Evolutionary conservation across 2,888 invertebrate species (phyloP).

Genomic region (Eupithecia abbreviata): DNA sequence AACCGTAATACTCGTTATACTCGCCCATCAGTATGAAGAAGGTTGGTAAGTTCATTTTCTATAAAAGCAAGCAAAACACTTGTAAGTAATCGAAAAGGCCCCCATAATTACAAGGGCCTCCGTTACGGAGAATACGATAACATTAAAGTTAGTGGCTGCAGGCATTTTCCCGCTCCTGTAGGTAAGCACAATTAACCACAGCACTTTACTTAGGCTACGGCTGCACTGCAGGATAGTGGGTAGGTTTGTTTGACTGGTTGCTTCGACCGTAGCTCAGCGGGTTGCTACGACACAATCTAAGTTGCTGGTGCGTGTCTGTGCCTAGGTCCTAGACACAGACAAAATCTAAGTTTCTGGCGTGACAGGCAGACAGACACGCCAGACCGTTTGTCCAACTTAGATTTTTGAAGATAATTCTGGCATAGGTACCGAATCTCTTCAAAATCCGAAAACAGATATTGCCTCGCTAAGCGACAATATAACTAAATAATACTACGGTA

Average conservation of each 20-base stretch:
- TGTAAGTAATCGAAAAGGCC: background rate
- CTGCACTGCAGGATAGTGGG: background rate
- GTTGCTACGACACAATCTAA: too few relatives aligned
- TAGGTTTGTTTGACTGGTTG: background rate
- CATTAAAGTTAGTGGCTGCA: constrained; percentile 10
- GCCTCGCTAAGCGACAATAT: background rate
- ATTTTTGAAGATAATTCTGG: too few relatives aligned
- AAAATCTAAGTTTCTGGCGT: too few relatives aligned
- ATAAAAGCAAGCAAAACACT: constrained; percentile 1
- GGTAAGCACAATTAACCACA: constrained; percentile 16
- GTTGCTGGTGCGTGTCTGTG: too few relatives aligned
- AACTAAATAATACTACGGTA: too few relatives aligned
- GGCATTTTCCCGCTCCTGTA: constrained; percentile 3
- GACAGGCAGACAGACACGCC: too few relatives aligned
- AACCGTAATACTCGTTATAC: background rate
- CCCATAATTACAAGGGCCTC: background rate
- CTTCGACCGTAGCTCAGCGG: background rate
- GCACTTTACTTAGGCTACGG: background rate
- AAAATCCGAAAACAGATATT: background rate
- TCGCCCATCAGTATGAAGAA: background rate
- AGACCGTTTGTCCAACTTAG: too few relatives aligned
- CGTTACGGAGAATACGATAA: background rate
- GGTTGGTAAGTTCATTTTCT: background rate
- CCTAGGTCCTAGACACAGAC: too few relatives aligned
- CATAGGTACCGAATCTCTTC: background rate